Conservation (phyloP, 2,888 invertebrate species). For the Lumbricus terrestris region DNA sequence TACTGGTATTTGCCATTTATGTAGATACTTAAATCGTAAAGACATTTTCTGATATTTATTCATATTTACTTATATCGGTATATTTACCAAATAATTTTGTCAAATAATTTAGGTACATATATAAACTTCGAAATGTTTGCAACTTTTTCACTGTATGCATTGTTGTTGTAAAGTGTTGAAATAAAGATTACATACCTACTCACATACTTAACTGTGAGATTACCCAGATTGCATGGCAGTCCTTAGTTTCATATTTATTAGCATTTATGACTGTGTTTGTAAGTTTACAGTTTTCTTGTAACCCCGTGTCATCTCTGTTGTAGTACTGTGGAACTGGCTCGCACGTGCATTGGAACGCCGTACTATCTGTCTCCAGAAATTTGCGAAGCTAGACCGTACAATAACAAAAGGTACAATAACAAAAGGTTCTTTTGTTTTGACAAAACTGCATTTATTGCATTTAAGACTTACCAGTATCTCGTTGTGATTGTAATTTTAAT, state of each 20-base stretch:
- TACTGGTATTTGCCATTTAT: too few relatives aligned
- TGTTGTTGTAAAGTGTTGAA: too few relatives aligned
- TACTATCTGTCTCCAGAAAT: slow-evolving; percentile 64
- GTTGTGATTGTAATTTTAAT: too few relatives aligned
- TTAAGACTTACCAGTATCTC: background rate
- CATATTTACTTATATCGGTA: too few relatives aligned
- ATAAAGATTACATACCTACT: too few relatives aligned
- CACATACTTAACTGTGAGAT: background rate
- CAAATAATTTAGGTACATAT: too few relatives aligned
- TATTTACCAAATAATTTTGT: too few relatives aligned
- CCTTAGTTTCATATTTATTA: background rate
- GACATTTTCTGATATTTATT: too few relatives aligned
- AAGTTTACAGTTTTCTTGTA: background rate
- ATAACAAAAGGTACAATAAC: slow-evolving; percentile 63
- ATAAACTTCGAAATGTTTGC: too few relatives aligned
- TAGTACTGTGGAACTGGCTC: slow-evolving; percentile 61
- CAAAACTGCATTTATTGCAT: background rate
- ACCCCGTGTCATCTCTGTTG: background rate
- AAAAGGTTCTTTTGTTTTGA: slow-evolving; percentile 52
- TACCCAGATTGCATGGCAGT: background rate
- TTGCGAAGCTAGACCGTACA: slow-evolving; percentile 62
- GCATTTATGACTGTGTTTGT: background rate
- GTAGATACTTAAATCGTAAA: too few relatives aligned
- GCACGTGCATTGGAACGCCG: slow-evolving; percentile 63
- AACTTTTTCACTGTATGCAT: too few relatives aligned